These are phyloP conservation scores for Xestia rhomboidea DNA, from an alignment of 2,888 invertebrate genomes.

Conservation along the genomic window DNA sequence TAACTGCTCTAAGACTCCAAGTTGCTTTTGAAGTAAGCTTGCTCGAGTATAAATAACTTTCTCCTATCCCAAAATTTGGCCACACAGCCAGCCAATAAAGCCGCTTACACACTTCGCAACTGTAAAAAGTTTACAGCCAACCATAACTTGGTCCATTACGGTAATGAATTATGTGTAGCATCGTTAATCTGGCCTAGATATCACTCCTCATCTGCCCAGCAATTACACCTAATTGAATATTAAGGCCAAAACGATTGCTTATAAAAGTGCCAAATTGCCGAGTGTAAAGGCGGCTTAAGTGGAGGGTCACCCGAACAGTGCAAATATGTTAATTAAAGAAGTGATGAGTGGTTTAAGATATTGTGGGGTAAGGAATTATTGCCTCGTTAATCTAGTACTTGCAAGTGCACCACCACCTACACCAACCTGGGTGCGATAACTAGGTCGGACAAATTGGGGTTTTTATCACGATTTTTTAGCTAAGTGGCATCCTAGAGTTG, in stretches of 20 bases:
- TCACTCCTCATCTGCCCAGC: constrained; percentile 81
- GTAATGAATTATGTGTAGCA: constrained; percentile 86
- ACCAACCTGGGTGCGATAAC: background rate
- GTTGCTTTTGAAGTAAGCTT: background rate
- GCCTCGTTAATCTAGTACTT: background rate
- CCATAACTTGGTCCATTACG: constrained; percentile 85
- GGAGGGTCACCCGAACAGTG: constrained; percentile 24
- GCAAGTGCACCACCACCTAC: background rate
- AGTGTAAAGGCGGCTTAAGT: constrained; percentile 67
- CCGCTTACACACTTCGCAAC: constrained; percentile 68
- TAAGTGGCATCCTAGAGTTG: background rate
- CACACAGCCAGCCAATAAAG: constrained; percentile 59
- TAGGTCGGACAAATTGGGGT: background rate
- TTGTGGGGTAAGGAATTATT: background rate
- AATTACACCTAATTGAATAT: constrained; percentile 88
- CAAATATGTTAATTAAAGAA: constrained; percentile 35
- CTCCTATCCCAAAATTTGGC: background rate
- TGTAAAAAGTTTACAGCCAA: constrained; percentile 81
- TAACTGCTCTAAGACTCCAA: background rate
- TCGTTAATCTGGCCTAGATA: constrained; percentile 79
- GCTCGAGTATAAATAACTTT: background rate
- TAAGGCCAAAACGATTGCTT: constrained; percentile 83
- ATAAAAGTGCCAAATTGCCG: constrained; percentile 79
- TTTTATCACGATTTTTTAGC: background rate
- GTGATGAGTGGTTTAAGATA: constrained; percentile 8